A percentile compares a stretch with the other conserved stretches of the same genome.
These are phyloP conservation scores for Brachylomia viminalis DNA, from an alignment of 2,888 invertebrate genomes.

Conservation along the genomic window DNA sequence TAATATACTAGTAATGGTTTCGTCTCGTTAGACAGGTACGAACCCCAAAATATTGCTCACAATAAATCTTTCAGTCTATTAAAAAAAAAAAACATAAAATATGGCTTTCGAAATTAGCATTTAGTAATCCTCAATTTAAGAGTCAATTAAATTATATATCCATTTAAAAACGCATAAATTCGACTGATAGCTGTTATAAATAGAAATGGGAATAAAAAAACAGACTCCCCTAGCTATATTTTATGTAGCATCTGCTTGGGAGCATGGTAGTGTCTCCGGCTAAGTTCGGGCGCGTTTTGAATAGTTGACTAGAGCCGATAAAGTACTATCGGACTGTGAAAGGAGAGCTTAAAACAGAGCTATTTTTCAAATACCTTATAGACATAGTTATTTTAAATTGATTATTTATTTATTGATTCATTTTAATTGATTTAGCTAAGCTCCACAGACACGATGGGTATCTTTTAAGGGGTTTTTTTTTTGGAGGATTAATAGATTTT, in stretches of 20 bases:
- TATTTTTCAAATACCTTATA: background rate
- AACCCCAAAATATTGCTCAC: background rate
- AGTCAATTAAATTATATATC: constrained; percentile 44
- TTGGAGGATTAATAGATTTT: too few relatives aligned
- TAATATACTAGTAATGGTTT: background rate
- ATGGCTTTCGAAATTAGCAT: constrained; percentile 11
- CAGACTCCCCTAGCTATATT: constrained; percentile 44
- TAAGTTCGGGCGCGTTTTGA: constrained; percentile 25
- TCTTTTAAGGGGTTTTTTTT: too few relatives aligned
- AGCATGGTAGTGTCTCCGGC: constrained; percentile 15
- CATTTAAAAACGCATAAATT: constrained; percentile 50
- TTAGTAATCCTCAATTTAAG: constrained; percentile 3
- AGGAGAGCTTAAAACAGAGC: background rate
- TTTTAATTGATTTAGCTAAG: too few relatives aligned
- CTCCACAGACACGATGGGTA: too few relatives aligned
- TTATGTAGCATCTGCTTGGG: constrained; percentile 39
- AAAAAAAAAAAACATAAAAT: constrained; percentile 29
- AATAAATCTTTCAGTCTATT: constrained; percentile 8
- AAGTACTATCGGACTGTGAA: background rate
- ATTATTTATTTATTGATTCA: too few relatives aligned
- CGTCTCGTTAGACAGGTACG: too few relatives aligned
- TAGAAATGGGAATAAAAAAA: constrained; percentile 32
- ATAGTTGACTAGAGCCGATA: background rate
- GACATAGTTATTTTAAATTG: too few relatives aligned
- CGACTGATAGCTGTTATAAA: constrained; percentile 13